Conservation (phyloP, 2,888 invertebrate genomes). For the Thumatha senex region DNA sequence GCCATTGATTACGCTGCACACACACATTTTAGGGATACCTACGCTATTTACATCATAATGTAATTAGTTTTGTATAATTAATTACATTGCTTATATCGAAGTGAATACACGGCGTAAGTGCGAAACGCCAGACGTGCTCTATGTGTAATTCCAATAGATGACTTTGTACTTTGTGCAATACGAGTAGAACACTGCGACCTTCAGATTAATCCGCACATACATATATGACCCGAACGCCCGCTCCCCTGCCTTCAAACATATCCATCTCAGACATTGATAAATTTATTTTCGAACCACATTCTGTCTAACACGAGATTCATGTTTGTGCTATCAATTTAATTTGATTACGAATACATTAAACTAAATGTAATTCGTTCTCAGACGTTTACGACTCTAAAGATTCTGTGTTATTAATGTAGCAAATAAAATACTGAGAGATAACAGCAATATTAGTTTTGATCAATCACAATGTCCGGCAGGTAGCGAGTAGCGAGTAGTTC, state of each 20-base stretch:
- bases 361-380: neutral
- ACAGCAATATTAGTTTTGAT: too few relatives aligned
- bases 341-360: neutral
- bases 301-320: neutral
- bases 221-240: neutral
- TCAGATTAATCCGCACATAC: neutral
- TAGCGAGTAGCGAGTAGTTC: too few relatives aligned
- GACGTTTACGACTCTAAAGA: neutral
- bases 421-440: neutral
- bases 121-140: too few relatives aligned
- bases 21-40: too few relatives aligned
- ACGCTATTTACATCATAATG: too few relatives aligned
- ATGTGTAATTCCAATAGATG: neutral
- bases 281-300: slow-evolving; percentile 3
- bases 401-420: neutral
- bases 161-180: too few relatives aligned
- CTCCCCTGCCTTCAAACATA: neutral
- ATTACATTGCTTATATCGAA: too few relatives aligned
- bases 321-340: neutral
- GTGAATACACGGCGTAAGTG: too few relatives aligned
- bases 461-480: too few relatives aligned
- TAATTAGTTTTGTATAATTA: too few relatives aligned
- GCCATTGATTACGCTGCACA: too few relatives aligned
- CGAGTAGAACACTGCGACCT: neutral
- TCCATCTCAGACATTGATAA: slow-evolving; percentile 2